Percentiles rank a stretch among this genome's conserved stretches.
These are phyloP conservation scores for Halotydeus destructor DNA, from an alignment of 1,140 invertebrate genomes.

Conservation along the genomic window DNA sequence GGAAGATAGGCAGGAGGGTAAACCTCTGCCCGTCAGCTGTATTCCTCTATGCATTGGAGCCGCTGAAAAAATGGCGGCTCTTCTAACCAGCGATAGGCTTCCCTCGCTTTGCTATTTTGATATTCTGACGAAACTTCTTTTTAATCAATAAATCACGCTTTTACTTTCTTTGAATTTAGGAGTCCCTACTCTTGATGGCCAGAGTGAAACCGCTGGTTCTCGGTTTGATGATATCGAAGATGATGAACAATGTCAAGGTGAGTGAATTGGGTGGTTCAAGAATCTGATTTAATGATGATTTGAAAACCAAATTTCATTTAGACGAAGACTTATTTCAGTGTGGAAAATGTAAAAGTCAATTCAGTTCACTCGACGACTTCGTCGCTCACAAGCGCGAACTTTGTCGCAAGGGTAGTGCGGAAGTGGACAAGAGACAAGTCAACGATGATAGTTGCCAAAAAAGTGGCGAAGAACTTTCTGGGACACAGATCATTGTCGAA, in stretches of 20 bases:
- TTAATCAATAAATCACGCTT: background rate
- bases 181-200: too few relatives aligned
- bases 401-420: background rate
- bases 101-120: too few relatives aligned
- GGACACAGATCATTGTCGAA: background rate
- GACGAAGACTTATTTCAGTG: constrained; percentile 44
- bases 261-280: background rate
- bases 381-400: constrained; percentile 34
- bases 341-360: constrained; percentile 43
- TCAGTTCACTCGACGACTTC: constrained; percentile 34
- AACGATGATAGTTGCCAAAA: background rate
- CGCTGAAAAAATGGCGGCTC: too few relatives aligned
- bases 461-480: background rate
- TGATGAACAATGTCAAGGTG: background rate
- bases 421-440: background rate
- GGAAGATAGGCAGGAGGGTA: too few relatives aligned
- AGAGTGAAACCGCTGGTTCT: too few relatives aligned
- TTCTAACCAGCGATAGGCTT: too few relatives aligned
- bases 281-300: background rate
- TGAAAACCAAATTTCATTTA: constrained; percentile 20
- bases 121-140: background rate
- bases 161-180: background rate
- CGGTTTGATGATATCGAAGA: background rate
- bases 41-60: too few relatives aligned
- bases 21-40: too few relatives aligned